A percentile compares a stretch with the other conserved stretches of the same genome.
Evolutionary conservation across 2,888 invertebrate species (phyloP).

Genomic region (Cerastis leucographa): DNA sequence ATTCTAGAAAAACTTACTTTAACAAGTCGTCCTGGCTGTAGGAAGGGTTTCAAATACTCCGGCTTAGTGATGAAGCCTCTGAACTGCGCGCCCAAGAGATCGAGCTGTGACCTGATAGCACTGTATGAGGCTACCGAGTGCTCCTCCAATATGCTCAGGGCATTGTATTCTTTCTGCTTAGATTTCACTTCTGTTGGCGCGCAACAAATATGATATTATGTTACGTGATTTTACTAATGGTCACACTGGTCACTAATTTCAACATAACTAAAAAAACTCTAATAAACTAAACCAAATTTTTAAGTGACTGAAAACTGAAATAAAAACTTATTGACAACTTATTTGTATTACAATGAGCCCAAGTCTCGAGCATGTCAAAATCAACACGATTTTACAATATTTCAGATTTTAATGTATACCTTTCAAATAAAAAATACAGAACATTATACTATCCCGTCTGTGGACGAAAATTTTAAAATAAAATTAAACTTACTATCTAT

Average conservation of each 20-base stretch:
- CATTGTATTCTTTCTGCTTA: conserved; percentile 92
- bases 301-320: background rate
- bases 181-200: conserved; percentile 91
- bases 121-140: conserved; percentile 95
- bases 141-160: conserved; percentile 93
- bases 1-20: conserved; percentile 91
- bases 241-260: background rate
- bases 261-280: background rate
- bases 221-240: background rate
- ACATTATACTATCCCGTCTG: background rate
- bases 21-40: conserved; percentile 98
- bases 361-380: background rate
- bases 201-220: background rate
- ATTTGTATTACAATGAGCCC: background rate
- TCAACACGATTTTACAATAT: background rate
- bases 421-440: background rate
- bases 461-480: background rate
- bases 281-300: background rate
- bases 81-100: conserved; percentile 94
- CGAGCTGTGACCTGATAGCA: conserved; percentile 95
- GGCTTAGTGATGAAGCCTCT: conserved; percentile 95
- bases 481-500: conserved; percentile 93
- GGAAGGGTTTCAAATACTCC: conserved; percentile 97
- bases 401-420: background rate
- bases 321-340: background rate